Evolutionary conservation across 2,888 invertebrate genomes (phyloP).

Genomic region (Cantharis rustica): DNA sequence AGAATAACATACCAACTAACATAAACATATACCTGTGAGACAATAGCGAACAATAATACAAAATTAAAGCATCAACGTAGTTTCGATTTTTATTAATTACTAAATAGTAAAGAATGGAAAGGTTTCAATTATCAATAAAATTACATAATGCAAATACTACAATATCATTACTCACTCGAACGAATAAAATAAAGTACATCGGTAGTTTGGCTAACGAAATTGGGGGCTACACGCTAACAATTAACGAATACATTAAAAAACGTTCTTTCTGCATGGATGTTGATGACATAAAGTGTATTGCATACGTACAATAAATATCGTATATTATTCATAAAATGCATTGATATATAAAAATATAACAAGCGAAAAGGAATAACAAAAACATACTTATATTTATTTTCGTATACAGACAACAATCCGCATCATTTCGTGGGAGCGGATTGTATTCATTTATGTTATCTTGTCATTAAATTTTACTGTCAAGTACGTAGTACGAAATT

Average conservation of each 20-base stretch:
- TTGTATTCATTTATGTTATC: not conserved
- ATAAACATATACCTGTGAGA: too few species aligned
- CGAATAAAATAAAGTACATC: not conserved
- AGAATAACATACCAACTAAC: not conserved
- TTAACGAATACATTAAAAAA: not conserved
- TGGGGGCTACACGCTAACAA: not conserved
- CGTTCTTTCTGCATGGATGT: not conserved
- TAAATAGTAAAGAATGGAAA: not conserved
- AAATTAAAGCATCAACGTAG: not conserved
- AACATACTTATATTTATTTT: not conserved
- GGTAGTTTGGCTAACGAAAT: not conserved
- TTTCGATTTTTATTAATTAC: not conserved
- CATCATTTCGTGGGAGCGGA: not conserved
- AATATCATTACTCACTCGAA: not conserved
- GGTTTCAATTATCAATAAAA: not conserved
- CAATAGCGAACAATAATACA: not conserved
- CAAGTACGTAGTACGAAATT: not conserved
- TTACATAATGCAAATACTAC: not conserved
- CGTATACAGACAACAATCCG: not conserved
- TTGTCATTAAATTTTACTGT: not conserved
- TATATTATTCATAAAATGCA: too few species aligned
- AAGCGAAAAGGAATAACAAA: too few species aligned
- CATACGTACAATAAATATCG: not conserved
- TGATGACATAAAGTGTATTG: not conserved
- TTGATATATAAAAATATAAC: too few species aligned